These are phyloP conservation scores for Montipora foliosa DNA, from an alignment of 64 coral and sea anemone species.

Conservation along the genomic window DNA sequence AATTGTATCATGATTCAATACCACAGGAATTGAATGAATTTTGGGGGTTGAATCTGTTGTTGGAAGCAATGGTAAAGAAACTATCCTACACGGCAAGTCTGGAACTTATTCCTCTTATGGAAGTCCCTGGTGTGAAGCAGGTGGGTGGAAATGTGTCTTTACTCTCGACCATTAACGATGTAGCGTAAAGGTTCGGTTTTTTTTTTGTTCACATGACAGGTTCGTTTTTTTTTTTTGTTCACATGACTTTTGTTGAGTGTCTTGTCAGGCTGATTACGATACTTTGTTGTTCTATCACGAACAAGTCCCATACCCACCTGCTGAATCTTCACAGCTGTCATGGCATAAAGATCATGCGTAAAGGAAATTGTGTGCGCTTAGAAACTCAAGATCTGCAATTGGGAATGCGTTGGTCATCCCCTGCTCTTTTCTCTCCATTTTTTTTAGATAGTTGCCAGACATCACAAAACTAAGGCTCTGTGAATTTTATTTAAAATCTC, in stretches of 20 bases:
- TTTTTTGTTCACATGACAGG: no score
- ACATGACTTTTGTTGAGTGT: no score
- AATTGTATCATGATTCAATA: neutral
- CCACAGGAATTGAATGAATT: slow-evolving; percentile 89
- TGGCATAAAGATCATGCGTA: no score
- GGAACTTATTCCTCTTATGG: slow-evolving; percentile 92
- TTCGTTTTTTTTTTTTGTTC: no score
- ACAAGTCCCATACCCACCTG: no score
- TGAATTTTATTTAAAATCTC: neutral
- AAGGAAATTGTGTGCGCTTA: no score
- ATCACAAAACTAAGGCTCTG: neutral
- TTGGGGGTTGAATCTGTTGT: slow-evolving; percentile 80
- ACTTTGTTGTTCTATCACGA: no score
- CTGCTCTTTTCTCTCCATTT: neutral
- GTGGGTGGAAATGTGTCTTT: neutral
- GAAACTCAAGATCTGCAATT: neutral
- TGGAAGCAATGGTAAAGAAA: slow-evolving; percentile 93
- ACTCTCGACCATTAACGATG: no score
- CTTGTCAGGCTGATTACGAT: no score
- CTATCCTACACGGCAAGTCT: slow-evolving; percentile 86
- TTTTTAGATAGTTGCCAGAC: neutral
- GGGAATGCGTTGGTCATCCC: no score
- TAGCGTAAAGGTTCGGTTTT: no score
- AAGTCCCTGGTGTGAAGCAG: slow-evolving; percentile 92
- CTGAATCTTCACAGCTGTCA: no score